Conservation (phyloP, 92 coral and sea anemone genomes). For the Porites divaricata region DNA sequence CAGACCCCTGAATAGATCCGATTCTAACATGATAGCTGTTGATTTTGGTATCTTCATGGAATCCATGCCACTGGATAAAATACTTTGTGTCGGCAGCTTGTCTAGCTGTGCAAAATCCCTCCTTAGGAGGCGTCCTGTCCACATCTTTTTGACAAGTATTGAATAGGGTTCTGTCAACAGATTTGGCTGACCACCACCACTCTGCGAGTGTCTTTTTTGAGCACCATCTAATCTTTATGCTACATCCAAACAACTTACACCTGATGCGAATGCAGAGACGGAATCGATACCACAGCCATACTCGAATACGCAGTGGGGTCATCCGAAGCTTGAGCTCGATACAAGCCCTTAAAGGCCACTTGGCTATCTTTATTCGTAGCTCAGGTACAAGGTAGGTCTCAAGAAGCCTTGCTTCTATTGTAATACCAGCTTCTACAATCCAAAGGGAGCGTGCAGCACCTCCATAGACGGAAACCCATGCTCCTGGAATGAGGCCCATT, state of each 20-base stretch:
- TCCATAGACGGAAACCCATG: conserved; percentile 83
- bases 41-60: conserved; percentile 78
- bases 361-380: conserved; percentile 75
- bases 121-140: conserved; percentile 86
- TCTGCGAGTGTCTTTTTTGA: conserved; percentile 75
- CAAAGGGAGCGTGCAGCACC: conserved; percentile 79
- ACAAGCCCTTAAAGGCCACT: conserved; percentile 96
- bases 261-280: conserved; percentile 72
- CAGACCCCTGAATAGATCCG: conserved; percentile 88
- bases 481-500: conserved; percentile 90
- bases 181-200: conserved; percentile 94
- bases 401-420: conserved; percentile 84
- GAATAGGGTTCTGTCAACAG: conserved; percentile 81
- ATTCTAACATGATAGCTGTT: conserved; percentile 75
- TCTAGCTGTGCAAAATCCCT: conserved; percentile 81
- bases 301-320: conserved; percentile 92
- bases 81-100: conserved; percentile 85
- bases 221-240: conserved; percentile 79
- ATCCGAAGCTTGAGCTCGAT: conserved; percentile 84
- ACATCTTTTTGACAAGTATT: conserved; percentile 71
- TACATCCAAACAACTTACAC: conserved; percentile 65
- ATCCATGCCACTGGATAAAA: conserved; percentile 93
- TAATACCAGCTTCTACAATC: conserved; percentile 87
- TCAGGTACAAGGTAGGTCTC: conserved; percentile 92
- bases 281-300: conserved; percentile 92